Evolutionary conservation across 92 coral and sea anemone species (phyloP), one percentile per base, ranked within the genome.

Genomic region (Pocillopora grandis): DNA sequence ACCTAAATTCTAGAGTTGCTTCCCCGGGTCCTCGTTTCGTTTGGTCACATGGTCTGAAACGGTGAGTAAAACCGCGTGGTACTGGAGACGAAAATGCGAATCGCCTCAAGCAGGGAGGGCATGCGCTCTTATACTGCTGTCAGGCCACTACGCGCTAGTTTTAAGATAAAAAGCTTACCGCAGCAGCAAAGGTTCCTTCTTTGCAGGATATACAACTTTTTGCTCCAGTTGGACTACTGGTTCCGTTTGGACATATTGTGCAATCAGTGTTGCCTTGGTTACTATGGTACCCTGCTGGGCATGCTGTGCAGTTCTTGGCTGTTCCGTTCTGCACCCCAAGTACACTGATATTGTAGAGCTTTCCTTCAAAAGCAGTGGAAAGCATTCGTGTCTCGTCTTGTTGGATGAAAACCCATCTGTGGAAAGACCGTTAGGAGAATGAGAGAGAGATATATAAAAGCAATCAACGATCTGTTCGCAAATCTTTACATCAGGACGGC

Each of bases 331-430:
- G 52, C 17, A 92, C 91, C 13, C 98, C 98, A 23, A 92, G 87
- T 57, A 94, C 70, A 62, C 95, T 89, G n/a, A 94, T 90, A 67
- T 87, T 81, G 56, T 21, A 87, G 52, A 94, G 57, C 62, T 87
- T 94, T n/a, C 83, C 98, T 79, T 94, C 91, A 72, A 94, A 94
- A 19, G 94, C 90, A 18, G 95, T 82, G 2, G 95, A 89, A 36
- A 87, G 66, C 15, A 90, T 76, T 83, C 88, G 92, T 56, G 94
- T 62, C 36, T 92, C 93, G 67, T 94, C 98, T 12, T 80, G 80
- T 74, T 94, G 98, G 80, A 82, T 83, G 72, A 94, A 94, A 42
- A 80, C 75, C 98, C 98, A 94, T 42, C 98, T 94, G 79, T 66
- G 42, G 2, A 20, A 62, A 8, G 55, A 55, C 49, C 52, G 18